These are phyloP conservation scores for Gymnothorax javanicus DNA, from an alignment of 2,797 vertebrate genomes.

Conservation along the genomic window DNA sequence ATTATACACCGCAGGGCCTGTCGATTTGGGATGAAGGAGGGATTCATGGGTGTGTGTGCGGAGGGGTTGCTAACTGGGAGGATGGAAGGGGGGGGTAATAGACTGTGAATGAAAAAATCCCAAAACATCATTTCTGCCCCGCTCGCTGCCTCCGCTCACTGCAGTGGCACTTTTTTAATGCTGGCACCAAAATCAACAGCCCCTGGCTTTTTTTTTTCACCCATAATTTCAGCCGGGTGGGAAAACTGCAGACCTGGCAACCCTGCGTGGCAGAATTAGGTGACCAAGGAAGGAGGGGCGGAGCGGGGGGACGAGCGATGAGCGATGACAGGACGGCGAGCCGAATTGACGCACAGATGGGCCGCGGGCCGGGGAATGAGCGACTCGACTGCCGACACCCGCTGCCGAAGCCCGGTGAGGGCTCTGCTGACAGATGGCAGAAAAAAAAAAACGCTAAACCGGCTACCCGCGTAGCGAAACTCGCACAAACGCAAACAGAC, in stretches of 20 bases:
- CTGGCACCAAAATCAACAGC: neutral
- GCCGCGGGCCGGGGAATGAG: neutral
- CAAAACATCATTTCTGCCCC: neutral
- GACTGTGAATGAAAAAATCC: neutral
- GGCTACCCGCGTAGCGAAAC: neutral
- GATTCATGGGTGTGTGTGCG: neutral
- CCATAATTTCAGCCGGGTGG: neutral
- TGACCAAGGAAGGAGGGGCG: neutral
- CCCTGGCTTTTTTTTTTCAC: neutral
- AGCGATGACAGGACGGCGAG: neutral
- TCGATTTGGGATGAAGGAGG: neutral
- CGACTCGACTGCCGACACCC: neutral
- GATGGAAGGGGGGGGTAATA: neutral
- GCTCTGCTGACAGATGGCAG: neutral
- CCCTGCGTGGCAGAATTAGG: neutral
- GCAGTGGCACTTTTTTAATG: neutral
- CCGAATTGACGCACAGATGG: neutral
- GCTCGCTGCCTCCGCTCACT: neutral
- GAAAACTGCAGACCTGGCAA: neutral
- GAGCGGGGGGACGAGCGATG: neutral
- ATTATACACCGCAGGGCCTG: neutral
- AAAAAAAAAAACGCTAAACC: neutral
- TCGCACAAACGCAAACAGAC: neutral
- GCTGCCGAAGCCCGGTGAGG: neutral
- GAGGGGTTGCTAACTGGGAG: too few relatives aligned